phyloP scores from a whole-genome alignment of 2,797 vertebrate species.

The Falco concolor region DNA sequence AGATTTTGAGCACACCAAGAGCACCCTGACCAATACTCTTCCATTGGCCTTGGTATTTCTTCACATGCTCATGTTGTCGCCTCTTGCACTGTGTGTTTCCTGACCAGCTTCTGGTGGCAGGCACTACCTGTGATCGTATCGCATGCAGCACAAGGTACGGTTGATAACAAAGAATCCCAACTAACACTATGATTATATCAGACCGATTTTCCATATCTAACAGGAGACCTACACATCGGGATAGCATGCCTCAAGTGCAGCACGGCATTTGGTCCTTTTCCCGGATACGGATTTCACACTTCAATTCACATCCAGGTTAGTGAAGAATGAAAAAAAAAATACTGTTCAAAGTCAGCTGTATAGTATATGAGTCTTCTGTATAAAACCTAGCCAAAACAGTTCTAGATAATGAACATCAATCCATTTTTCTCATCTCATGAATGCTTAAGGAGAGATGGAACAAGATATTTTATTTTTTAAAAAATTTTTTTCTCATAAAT shows the following conservation, averaged over 20 bases:
- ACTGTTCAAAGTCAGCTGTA: background rate
- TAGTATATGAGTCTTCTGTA: background rate
- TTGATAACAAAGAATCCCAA: background rate
- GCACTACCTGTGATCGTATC: background rate
- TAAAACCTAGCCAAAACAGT: background rate
- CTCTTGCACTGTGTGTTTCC: background rate
- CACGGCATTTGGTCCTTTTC: background rate
- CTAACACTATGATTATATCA: background rate
- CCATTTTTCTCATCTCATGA: background rate
- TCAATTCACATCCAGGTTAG: background rate
- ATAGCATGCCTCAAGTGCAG: background rate
- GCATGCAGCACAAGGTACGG: accelerated
- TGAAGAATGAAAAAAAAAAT: background rate
- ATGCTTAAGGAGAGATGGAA: background rate
- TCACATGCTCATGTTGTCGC: background rate
- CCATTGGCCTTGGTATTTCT: background rate
- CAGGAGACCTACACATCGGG: background rate
- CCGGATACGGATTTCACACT: background rate
- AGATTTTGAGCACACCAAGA: background rate
- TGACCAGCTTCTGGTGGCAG: background rate
- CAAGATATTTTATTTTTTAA: background rate
- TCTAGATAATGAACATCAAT: background rate
- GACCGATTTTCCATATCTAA: background rate
- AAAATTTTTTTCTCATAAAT: background rate
- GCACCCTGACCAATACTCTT: background rate